phyloP scores from a whole-genome alignment of 2,888 invertebrate genomes.

The Chrysolina americana region DNA sequence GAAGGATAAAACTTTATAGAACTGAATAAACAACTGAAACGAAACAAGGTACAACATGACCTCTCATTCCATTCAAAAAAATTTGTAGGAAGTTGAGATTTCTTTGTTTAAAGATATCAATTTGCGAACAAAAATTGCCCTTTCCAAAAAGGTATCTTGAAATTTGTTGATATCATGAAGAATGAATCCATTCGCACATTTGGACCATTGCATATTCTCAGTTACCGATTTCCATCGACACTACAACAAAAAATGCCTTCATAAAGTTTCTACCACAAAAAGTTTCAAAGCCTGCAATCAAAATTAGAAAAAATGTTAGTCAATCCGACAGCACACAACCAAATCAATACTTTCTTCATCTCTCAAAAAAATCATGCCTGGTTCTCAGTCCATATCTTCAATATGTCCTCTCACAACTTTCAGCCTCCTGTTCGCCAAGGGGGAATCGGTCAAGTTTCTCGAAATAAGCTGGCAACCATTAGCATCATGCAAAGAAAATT shows the following conservation, averaged over 20 bases:
- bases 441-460: slow-evolving; percentile 55
- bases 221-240: neutral
- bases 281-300: neutral
- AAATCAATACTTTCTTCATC: slow-evolving; percentile 35
- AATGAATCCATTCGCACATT: no score
- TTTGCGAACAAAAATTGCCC: no score
- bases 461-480: slow-evolving; percentile 55
- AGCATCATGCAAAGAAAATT: slow-evolving; percentile 33
- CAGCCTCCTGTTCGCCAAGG: slow-evolving; percentile 57
- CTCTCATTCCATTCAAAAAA: no score
- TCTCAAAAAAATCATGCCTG: slow-evolving; percentile 54
- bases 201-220: no score
- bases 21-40: no score
- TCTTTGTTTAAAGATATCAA: no score
- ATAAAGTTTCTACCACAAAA: neutral
- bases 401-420: slow-evolving; percentile 60
- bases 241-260: neutral
- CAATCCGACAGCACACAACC: slow-evolving; percentile 40
- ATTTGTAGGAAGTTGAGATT: no score
- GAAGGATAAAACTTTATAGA: no score
- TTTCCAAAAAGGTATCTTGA: no score
- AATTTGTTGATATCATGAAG: no score
- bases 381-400: slow-evolving; percentile 57
- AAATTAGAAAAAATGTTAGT: slow-evolving; percentile 32
- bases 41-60: no score